Evolutionary conservation across 2,113 vertebrate species (phyloP).

Genomic region (Chroicocephalus ridibundus): DNA sequence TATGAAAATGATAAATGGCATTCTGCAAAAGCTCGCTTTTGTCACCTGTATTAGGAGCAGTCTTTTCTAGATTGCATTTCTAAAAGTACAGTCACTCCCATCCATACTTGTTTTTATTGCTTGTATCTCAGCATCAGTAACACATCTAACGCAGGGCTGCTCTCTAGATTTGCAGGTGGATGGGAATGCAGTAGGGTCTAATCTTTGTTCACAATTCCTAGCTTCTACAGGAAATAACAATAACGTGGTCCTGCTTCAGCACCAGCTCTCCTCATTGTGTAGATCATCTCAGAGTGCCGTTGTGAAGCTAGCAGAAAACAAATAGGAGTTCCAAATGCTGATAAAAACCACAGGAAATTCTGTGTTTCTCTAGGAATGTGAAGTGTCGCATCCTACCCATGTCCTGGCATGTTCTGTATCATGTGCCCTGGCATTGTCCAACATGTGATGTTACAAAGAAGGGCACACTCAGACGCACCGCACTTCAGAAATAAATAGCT

Average conservation of each 20-base stretch:
- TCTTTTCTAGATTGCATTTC: not conserved
- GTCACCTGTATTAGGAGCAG: not conserved
- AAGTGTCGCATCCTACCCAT: rapidly evolving
- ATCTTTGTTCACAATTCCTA: not conserved
- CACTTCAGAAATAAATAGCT: not conserved
- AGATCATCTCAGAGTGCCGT: not conserved
- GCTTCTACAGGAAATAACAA: not conserved
- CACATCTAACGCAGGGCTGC: not conserved
- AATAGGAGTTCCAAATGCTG: not conserved
- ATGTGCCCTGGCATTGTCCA: not conserved
- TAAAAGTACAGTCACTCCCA: not conserved
- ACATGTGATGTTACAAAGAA: not conserved
- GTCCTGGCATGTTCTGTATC: not conserved
- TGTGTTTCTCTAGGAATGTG: not conserved
- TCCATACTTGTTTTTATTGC: not conserved
- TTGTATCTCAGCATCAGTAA: not conserved
- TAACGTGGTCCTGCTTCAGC: not conserved
- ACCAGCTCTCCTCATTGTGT: not conserved
- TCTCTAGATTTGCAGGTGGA: not conserved
- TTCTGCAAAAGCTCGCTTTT: not conserved
- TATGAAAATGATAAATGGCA: not conserved
- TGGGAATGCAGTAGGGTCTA: not conserved
- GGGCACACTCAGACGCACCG: not conserved
- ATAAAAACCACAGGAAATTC: not conserved
- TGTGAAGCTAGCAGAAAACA: not conserved